phyloP scores from a whole-genome alignment of 2,113 vertebrate genomes.

The Bagarius yarrelli region DNA sequence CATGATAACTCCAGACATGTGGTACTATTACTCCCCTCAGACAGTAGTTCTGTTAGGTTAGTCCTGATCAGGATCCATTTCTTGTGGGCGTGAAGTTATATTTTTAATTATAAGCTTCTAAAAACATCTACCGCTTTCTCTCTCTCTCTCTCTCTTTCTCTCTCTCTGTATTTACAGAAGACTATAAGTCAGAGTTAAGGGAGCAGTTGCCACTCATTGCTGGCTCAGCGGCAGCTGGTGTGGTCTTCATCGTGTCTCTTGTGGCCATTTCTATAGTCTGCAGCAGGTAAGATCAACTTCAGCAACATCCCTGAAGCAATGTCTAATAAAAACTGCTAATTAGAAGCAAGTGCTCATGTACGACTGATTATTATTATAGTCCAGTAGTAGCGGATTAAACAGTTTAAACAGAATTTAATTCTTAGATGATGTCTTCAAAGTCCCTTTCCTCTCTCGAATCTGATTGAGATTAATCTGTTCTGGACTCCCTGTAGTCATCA shows the following conservation, averaged over 20 bases:
- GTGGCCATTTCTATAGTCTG: slow-evolving; percentile 97
- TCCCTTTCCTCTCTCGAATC: not conserved
- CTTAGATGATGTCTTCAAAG: not conserved
- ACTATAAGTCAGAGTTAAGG: slow-evolving; percentile 96
- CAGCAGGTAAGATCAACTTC: slow-evolving; percentile 81
- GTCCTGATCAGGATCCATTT: no score
- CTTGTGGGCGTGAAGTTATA: not conserved
- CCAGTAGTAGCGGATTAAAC: not conserved
- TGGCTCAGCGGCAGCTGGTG: slow-evolving; percentile 88
- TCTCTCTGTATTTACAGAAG: slow-evolving; percentile 71
- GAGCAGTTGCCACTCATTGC: slow-evolving; percentile 96
- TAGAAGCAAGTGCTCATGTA: not conserved
- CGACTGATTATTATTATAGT: not conserved
- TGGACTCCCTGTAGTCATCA: not conserved
- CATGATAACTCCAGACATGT: no score
- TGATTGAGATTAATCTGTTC: not conserved
- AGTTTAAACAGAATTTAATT: not conserved
- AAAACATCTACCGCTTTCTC: slow-evolving; percentile 9
- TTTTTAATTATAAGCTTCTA: not conserved
- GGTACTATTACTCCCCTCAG: no score
- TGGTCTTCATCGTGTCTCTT: slow-evolving; percentile 95
- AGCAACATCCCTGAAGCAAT: not conserved
- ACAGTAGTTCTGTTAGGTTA: no score
- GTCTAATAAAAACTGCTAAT: not conserved
- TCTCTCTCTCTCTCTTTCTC: slow-evolving; percentile 42